Conservation (phyloP, 2,888 invertebrate species). For the Anthophora plumipes region DNA sequence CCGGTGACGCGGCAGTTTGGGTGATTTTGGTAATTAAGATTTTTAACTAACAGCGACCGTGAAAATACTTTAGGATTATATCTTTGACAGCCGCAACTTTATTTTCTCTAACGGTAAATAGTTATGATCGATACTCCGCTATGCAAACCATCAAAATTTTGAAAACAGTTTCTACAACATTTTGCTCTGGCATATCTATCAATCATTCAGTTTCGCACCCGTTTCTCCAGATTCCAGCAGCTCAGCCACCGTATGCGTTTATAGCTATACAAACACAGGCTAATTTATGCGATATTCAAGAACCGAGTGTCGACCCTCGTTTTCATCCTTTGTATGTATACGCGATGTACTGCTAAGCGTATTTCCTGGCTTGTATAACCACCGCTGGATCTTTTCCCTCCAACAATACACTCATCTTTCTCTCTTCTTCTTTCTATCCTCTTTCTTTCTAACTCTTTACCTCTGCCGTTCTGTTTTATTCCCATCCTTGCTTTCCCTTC, state of each 20-base stretch:
- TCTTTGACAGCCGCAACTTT: no score
- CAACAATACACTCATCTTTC: conserved; percentile 21
- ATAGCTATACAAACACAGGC: conserved; percentile 76
- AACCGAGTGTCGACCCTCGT: conserved; percentile 65
- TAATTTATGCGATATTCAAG: conserved; percentile 82
- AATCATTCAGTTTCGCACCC: neutral
- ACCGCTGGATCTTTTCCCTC: conserved; percentile 38
- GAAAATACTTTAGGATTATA: no score
- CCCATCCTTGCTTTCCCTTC: conserved; percentile 1
- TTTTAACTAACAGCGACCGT: no score
- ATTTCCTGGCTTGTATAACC: conserved; percentile 59
- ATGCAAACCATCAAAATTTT: neutral
- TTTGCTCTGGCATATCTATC: neutral
- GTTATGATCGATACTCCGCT: no score
- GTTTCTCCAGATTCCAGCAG: neutral
- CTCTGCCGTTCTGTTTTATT: conserved; percentile 8
- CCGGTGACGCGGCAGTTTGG: no score
- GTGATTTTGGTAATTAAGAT: no score
- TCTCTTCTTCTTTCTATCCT: neutral
- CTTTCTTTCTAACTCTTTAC: neutral
- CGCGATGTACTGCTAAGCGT: conserved; percentile 53
- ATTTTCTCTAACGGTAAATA: no score
- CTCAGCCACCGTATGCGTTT: conserved; percentile 69
- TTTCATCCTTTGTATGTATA: conserved; percentile 74
- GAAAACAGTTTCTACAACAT: neutral